phyloP scores from a whole-genome alignment of 2,888 invertebrate genomes.

The Drosophila nr. perissopoda region DNA sequence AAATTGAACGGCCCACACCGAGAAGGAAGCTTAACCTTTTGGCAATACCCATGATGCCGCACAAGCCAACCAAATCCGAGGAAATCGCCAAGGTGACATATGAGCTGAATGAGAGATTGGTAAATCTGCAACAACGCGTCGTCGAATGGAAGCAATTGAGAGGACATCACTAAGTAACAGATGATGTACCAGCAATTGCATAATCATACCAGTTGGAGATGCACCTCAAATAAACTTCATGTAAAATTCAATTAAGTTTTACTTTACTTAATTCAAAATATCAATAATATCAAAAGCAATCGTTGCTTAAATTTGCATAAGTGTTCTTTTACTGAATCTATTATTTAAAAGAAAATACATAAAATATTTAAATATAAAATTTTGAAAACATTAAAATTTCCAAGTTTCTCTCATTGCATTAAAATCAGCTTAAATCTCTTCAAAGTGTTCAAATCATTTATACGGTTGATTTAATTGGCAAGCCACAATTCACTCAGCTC shows the following conservation, averaged over 20 bases:
- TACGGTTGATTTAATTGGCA: conserved; percentile 38
- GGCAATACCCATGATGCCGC: conserved; percentile 15
- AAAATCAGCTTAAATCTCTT: conserved; percentile 19
- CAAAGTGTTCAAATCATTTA: conserved; percentile 34
- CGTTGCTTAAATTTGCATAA: not conserved
- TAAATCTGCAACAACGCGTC: conserved; percentile 26
- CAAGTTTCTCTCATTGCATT: not conserved
- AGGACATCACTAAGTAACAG: not conserved
- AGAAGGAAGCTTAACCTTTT: conserved; percentile 11
- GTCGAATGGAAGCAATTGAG: conserved; percentile 47
- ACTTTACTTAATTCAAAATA: not conserved
- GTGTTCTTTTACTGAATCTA: accelerated
- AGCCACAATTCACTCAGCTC: conserved; percentile 25
- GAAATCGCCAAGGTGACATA: conserved; percentile 38
- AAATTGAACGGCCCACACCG: conserved; percentile 35
- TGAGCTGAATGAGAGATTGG: conserved; percentile 36
- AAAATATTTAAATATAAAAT: not conserved
- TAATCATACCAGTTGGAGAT: not conserved
- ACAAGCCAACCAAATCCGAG: conserved; percentile 43
- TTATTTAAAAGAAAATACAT: not conserved
- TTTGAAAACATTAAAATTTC: not conserved
- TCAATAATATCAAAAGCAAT: not conserved
- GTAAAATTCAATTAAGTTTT: not conserved
- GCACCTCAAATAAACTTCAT: not conserved
- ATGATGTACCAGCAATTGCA: not conserved